Conservation (phyloP, 2,113 vertebrate genomes). For the Platichthys flesus region DNA sequence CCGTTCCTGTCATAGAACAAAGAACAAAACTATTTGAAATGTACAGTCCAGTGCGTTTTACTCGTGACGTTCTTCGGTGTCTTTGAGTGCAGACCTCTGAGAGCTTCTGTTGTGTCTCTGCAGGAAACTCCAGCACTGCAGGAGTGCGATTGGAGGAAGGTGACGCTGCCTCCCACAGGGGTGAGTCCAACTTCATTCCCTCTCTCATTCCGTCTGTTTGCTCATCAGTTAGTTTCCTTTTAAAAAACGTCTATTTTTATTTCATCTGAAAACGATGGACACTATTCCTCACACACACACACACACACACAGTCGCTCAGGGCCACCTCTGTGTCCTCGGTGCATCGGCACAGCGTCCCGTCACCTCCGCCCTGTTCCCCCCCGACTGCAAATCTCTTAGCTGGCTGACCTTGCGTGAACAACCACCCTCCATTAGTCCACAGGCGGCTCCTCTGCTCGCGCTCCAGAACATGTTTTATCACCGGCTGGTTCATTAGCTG, state of each 20-base stretch:
- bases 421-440: slow-evolving; percentile 38
- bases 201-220: background rate
- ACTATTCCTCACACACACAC: background rate
- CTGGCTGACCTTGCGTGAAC: slow-evolving; percentile 48
- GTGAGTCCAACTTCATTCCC: slow-evolving; percentile 54
- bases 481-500: slow-evolving; percentile 25
- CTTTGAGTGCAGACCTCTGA: background rate
- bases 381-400: slow-evolving; percentile 15
- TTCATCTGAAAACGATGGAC: background rate
- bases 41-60: background rate
- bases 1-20: no score
- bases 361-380: slow-evolving; percentile 11
- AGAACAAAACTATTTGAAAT: background rate
- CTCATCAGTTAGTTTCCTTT: no score
- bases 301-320: background rate
- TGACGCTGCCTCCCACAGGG: slow-evolving; percentile 68
- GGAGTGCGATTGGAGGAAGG: slow-evolving; percentile 74
- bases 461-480: slow-evolving; percentile 50
- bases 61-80: background rate
- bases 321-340: background rate
- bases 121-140: slow-evolving; percentile 77
- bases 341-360: background rate
- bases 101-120: slow-evolving; percentile 4
- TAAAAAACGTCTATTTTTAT: no score
- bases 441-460: slow-evolving; percentile 15